Base-by-base conservation (phyloP, 1,140 invertebrate species). In the Conopomorpha cramerella region DNA sequence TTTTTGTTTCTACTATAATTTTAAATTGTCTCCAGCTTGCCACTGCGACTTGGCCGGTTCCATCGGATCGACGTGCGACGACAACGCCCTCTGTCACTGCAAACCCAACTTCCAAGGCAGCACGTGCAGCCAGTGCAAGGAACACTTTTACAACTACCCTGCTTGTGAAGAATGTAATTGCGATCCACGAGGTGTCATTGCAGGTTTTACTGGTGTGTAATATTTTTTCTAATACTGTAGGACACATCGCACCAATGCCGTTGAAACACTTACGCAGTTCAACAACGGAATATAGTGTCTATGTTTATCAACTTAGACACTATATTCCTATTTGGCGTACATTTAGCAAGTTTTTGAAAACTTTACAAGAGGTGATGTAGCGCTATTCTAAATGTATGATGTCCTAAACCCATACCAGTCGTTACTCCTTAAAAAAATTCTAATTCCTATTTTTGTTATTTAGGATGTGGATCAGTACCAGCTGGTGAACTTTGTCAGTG, bases 131-230 rank as follows among this genome's bases (percentile, higher is more conserved):
- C 71, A 81, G 4, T 99, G 98, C 67, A 90, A 88, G 59, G 90
- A 95, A 55, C 91, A 93, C n/a, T 96, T 92, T 61, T 99, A 98
- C 78, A 99, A 98, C 68, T 99, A 92, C 67, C 97, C 97, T 1
- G 83, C 84, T 28, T 99, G 97, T 78, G 97, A 99, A 85, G 93
- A 92, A 57, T 99, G 98, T 64, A 98, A 98, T 57, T 99, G 97
- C 64, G 90, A 99, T 78, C 97, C 96, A 1, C 88, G 91, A 39
- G 97, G 97, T 45, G 92, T 99, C 2, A 84, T 92, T 13, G 84
- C 86, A 16, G 87, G 90, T 2, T 98, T 99, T 66, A 86, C 86
- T 26, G 93, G 73, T 74, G 43, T 46, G 40, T 34, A 12, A 4
- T 14, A 33, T 39, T 14, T 23, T 36, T 23, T 38, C 6, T 26